A percentile compares a stretch with the other conserved stretches of the same genome.
Evolutionary conservation across 2,888 invertebrate species (phyloP).

Genomic region (Autographa pulchrina): DNA sequence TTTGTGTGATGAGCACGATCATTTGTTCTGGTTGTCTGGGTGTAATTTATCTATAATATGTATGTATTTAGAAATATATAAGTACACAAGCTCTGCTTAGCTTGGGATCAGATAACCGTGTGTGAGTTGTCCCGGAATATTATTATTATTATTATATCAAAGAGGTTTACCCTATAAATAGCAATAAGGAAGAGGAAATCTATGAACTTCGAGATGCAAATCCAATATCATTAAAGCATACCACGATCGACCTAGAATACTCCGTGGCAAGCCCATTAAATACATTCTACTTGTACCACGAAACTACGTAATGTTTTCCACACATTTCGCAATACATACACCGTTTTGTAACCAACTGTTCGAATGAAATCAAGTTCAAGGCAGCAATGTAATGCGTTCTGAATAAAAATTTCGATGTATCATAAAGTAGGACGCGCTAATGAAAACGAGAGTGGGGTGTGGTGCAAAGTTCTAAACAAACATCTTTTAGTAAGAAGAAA

Average conservation of each 20-base stretch:
- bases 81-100: too few relatives aligned
- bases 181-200: slow-evolving; percentile 57
- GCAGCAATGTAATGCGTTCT: slow-evolving; percentile 70
- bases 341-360: slow-evolving; percentile 56
- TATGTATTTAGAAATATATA: too few relatives aligned
- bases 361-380: slow-evolving; percentile 78
- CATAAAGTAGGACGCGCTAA: slow-evolving; percentile 66
- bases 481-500: not conserved
- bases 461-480: slow-evolving; percentile 55
- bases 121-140: too few relatives aligned
- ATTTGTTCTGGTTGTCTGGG: too few relatives aligned
- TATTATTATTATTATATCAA: too few relatives aligned
- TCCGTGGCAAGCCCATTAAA: slow-evolving; percentile 60
- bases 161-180: slow-evolving; percentile 3
- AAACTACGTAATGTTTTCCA: slow-evolving; percentile 42
- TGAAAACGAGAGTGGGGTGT: slow-evolving; percentile 73
- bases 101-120: too few relatives aligned
- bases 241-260: slow-evolving; percentile 59
- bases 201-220: slow-evolving; percentile 40
- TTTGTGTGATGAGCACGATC: too few relatives aligned
- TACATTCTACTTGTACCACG: slow-evolving; percentile 40
- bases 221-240: slow-evolving; percentile 62
- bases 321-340: slow-evolving; percentile 64
- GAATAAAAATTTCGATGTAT: slow-evolving; percentile 66
- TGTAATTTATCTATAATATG: too few relatives aligned